Conservation (phyloP, 2,113 vertebrate genomes). For the Ancistrus triradiatus region DNA sequence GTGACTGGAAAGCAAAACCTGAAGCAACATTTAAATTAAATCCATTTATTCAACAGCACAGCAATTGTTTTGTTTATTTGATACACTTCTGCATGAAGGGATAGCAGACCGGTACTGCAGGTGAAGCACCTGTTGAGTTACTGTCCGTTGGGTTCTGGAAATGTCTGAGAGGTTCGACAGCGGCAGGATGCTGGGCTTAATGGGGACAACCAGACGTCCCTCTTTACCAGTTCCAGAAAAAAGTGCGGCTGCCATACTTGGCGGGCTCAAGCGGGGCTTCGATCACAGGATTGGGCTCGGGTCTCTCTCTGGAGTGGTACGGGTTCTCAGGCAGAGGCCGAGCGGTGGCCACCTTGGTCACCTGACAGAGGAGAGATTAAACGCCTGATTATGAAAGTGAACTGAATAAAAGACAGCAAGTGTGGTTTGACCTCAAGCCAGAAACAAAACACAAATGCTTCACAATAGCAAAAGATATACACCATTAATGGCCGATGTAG, state of each 20-base stretch:
- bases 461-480: too few relatives aligned
- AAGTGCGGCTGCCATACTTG: slow-evolving; percentile 79
- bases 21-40: slow-evolving; percentile 28
- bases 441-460: too few relatives aligned
- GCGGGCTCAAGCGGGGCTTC: slow-evolving; percentile 84
- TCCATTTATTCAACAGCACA: slow-evolving; percentile 35
- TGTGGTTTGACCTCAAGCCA: not conserved
- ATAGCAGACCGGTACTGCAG: slow-evolving; percentile 8
- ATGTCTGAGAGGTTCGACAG: slow-evolving; percentile 8
- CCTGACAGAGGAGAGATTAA: slow-evolving; percentile 58
- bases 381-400: not conserved
- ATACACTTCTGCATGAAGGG: slow-evolving; percentile 31
- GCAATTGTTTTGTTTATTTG: not conserved
- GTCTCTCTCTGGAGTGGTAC: slow-evolving; percentile 82
- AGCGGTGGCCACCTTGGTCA: slow-evolving; percentile 91
- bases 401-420: not conserved
- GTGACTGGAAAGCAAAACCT: not conserved
- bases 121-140: slow-evolving; percentile 1
- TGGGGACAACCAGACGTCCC: not conserved
- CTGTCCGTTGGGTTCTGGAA: slow-evolving; percentile 23
- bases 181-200: not conserved
- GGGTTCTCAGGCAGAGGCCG: slow-evolving; percentile 84
- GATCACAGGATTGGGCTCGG: slow-evolving; percentile 74
- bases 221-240: slow-evolving; percentile 84
- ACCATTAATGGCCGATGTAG: too few relatives aligned